Conservation (phyloP, 2,888 invertebrate genomes). For the Xylophagus ater region DNA sequence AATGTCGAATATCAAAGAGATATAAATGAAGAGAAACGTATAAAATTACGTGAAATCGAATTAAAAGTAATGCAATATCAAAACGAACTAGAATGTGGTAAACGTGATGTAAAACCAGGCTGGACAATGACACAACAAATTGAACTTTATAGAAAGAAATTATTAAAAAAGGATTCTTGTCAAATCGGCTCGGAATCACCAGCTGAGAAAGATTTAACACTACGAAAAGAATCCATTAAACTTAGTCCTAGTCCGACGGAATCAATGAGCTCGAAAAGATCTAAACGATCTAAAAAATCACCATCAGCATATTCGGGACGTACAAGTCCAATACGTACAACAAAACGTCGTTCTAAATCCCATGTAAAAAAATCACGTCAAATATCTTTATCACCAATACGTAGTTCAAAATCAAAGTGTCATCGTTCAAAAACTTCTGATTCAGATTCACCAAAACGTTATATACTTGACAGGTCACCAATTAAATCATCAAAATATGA, state of each 20-base stretch:
- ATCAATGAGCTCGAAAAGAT: conserved; percentile 21
- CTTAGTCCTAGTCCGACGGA: conserved; percentile 23
- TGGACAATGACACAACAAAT: conserved; percentile 74
- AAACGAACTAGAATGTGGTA: conserved; percentile 86
- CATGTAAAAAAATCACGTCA: conserved; percentile 34
- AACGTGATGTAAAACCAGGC: conserved; percentile 56
- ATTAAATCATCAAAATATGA: conserved; percentile 27
- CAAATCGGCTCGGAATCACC: conserved; percentile 15
- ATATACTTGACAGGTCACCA: conserved; percentile 24
- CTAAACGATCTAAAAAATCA: conserved; percentile 24
- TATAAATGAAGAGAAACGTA: conserved; percentile 57
- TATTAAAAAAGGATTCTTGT: conserved; percentile 82
- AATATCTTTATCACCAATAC: conserved; percentile 34
- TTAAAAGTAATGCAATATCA: conserved; percentile 91
- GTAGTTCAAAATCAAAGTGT: conserved; percentile 22
- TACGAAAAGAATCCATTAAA: conserved; percentile 21
- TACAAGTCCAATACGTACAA: conserved; percentile 29
- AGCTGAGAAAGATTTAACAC: conserved; percentile 19
- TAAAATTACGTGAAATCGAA: conserved; percentile 81
- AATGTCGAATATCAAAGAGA: conserved; percentile 35
- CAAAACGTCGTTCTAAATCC: conserved; percentile 40
- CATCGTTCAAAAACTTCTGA: conserved; percentile 27
- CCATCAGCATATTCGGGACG: conserved; percentile 28
- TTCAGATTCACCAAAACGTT: conserved; percentile 30
- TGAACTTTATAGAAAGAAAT: conserved; percentile 79